Evolutionary conservation across 2,888 invertebrate species (phyloP).

Genomic region (Andrena haemorrhoa): DNA sequence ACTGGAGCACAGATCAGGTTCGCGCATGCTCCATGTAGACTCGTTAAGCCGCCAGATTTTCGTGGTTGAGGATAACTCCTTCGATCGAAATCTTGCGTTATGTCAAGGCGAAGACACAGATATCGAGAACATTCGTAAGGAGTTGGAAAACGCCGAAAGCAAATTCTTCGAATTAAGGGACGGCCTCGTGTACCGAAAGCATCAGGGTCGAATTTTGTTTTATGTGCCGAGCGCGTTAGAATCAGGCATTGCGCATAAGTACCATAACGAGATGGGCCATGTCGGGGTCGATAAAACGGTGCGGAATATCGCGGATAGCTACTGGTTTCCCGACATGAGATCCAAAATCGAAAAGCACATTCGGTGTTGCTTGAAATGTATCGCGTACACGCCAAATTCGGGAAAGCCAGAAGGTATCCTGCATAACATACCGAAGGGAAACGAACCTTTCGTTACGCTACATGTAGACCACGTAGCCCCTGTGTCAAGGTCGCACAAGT

Average conservation of each 20-base stretch:
- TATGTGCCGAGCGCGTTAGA: background rate
- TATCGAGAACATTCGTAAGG: background rate
- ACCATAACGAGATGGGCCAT: slow-evolving; percentile 27
- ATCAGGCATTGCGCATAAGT: background rate
- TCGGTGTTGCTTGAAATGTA: slow-evolving; percentile 24
- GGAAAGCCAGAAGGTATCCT: slow-evolving; percentile 7
- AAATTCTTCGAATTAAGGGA: slow-evolving; percentile 18
- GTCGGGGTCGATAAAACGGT: slow-evolving; percentile 11
- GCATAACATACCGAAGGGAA: slow-evolving; percentile 9
- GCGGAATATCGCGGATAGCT: slow-evolving; percentile 13
- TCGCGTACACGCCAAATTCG: background rate
- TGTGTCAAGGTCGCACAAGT: background rate
- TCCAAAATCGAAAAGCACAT: slow-evolving; percentile 15
- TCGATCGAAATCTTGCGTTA: slow-evolving; percentile 29
- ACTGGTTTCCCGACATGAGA: slow-evolving; percentile 26
- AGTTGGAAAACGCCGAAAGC: background rate
- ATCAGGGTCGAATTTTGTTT: slow-evolving; percentile 1
- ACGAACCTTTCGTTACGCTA: slow-evolving; percentile 1
- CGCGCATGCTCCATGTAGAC: slow-evolving; percentile 21
- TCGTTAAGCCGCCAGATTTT: slow-evolving; percentile 16
- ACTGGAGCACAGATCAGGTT: slow-evolving; percentile 22
- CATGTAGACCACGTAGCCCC: slow-evolving; percentile 35
- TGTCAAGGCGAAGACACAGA: slow-evolving; percentile 3
- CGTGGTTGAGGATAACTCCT: slow-evolving; percentile 26
- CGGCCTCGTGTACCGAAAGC: slow-evolving; percentile 28